A percentile compares a stretch with the other conserved stretches of the same genome.
phyloP scores from a whole-genome alignment of 2,113 vertebrate genomes.

The Numenius arquata region DNA sequence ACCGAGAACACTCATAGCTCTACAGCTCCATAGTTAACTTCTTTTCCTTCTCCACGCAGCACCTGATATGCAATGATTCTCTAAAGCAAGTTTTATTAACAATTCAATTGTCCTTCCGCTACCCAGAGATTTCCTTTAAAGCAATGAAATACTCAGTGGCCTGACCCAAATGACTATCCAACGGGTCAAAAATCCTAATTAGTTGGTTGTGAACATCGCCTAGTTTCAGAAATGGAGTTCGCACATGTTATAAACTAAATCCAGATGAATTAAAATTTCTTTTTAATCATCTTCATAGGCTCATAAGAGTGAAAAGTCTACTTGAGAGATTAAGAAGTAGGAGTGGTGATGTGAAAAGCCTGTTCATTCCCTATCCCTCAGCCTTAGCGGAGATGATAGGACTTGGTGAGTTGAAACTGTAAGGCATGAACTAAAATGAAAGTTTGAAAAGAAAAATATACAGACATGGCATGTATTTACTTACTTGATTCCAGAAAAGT shows the following conservation, averaged over 20 bases:
- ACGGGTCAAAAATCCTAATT: neutral
- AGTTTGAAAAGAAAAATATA: constrained; percentile 57
- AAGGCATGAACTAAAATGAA: constrained; percentile 40
- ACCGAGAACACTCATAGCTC: neutral
- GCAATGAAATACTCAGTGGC: neutral
- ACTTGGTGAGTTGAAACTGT: constrained; percentile 24
- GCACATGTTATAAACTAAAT: neutral
- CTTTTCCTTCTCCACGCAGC: neutral
- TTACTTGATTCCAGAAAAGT: constrained; percentile 31
- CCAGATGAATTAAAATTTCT: neutral
- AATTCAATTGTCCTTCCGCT: neutral
- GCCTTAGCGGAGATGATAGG: neutral
- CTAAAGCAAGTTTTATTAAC: neutral
- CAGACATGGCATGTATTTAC: constrained; percentile 43
- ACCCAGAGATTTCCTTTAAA: neutral
- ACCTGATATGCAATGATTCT: neutral
- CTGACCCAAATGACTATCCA: neutral
- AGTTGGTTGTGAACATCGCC: neutral
- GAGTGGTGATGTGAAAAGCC: neutral
- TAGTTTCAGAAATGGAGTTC: neutral
- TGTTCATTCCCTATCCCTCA: neutral
- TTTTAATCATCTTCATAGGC: neutral
- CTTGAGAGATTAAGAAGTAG: neutral
- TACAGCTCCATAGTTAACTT: neutral
- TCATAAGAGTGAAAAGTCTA: neutral